phyloP scores from a whole-genome alignment of 2,113 vertebrate genomes.

The Barnardius zonarius region DNA sequence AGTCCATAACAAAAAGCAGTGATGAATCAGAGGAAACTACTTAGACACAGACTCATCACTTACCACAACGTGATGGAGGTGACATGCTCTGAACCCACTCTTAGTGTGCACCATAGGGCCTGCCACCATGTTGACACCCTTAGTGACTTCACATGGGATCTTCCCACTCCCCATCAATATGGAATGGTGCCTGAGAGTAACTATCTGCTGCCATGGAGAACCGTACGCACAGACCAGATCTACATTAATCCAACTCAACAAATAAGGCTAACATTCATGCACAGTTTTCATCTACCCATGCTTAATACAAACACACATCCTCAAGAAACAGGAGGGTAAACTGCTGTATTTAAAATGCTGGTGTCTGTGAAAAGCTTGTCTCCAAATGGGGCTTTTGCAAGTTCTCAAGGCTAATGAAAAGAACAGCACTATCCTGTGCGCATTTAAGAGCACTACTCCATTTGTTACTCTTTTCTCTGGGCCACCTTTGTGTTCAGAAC shows the following conservation, averaged over 20 bases:
- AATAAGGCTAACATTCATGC: not conserved
- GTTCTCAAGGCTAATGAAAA: not conserved
- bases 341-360: not conserved
- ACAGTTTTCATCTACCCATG: not conserved
- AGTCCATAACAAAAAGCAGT: not conserved
- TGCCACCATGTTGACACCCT: not conserved
- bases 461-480: not conserved
- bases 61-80: not conserved
- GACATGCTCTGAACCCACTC: not conserved
- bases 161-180: not conserved
- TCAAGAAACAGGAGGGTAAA: not conserved
- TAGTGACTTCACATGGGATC: not conserved
- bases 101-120: not conserved
- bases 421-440: not conserved
- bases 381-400: not conserved
- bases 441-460: not conserved
- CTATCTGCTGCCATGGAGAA: not conserved
- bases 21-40: conserved; percentile 38
- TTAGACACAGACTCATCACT: conserved; percentile 7
- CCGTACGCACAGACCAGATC: accelerated
- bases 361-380: not conserved
- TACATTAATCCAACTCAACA: not conserved
- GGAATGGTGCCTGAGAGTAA: not conserved
- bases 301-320: not conserved
- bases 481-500: not conserved